These are phyloP conservation scores for Ceratitis capitata DNA, from an alignment of 1,140 invertebrate species.

Conservation along the genomic window DNA sequence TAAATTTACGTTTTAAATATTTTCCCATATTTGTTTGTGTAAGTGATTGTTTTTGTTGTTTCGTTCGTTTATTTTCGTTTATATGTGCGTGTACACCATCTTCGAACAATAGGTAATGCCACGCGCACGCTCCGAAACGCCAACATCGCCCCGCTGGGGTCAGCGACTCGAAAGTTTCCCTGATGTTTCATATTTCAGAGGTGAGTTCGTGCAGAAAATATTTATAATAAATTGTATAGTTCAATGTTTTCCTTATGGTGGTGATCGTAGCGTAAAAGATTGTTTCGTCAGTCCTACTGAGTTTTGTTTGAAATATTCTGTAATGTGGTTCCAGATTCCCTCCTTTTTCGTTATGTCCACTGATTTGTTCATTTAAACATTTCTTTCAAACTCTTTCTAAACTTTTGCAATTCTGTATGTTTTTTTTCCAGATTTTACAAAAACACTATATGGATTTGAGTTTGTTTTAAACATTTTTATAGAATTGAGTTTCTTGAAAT, in stretches of 20 bases:
- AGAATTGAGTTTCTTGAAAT: not conserved
- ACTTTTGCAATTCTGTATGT: not conserved
- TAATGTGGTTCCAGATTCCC: no score
- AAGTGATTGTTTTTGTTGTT: not conserved
- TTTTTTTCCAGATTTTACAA: constrained; percentile 31
- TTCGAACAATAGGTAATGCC: constrained; percentile 70
- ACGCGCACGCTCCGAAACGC: constrained; percentile 74
- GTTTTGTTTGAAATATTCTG: not conserved
- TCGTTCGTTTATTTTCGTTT: not conserved
- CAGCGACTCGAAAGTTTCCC: constrained; percentile 61
- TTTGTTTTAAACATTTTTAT: not conserved
- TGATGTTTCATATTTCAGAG: constrained; percentile 70
- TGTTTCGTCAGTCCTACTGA: not conserved
- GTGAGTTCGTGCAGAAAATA: constrained; percentile 64
- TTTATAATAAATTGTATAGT: not conserved
- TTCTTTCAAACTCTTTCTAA: not conserved
- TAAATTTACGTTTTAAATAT: not conserved
- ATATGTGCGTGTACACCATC: not conserved
- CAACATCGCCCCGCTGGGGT: constrained; percentile 70
- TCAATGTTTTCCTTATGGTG: not conserved
- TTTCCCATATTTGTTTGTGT: not conserved
- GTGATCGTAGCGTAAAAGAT: not conserved
- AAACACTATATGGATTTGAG: not conserved
- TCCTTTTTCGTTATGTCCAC: not conserved
- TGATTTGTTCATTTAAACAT: not conserved